Conservation (phyloP, 1,140 invertebrate species). For the Portunus trituberculatus region DNA sequence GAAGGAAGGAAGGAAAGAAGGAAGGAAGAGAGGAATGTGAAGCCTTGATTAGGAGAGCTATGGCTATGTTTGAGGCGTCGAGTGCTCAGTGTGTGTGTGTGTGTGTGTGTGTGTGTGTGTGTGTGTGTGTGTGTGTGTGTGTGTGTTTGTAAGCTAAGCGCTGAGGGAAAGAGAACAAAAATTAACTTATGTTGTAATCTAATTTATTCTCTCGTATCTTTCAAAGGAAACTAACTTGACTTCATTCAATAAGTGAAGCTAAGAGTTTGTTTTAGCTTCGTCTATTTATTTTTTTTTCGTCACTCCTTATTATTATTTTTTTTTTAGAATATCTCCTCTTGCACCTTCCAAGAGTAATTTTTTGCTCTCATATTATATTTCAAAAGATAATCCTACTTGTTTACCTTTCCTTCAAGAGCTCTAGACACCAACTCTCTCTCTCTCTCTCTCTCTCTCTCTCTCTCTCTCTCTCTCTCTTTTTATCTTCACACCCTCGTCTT, state of each 20-base stretch:
- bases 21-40: no score
- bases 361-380: background rate
- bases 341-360: background rate
- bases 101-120: background rate
- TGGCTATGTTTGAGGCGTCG: background rate
- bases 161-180: background rate
- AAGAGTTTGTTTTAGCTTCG: no score
- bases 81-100: background rate
- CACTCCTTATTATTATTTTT: background rate
- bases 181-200: no score
- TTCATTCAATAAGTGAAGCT: no score
- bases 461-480: background rate
- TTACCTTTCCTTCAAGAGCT: no score
- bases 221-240: no score
- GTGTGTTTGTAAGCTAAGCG: background rate
- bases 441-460: conserved; percentile 23
- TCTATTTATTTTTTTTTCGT: background rate
- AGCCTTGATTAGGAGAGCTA: no score
- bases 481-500: background rate
- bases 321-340: no score
- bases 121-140: background rate
- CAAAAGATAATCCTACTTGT: no score
- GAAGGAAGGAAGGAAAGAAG: no score
- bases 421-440: background rate
- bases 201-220: no score